Percentiles rank a stretch among this genome's conserved stretches.
Conservation (phyloP, 2,888 invertebrate species). For the Stramonita haemastoma region DNA sequence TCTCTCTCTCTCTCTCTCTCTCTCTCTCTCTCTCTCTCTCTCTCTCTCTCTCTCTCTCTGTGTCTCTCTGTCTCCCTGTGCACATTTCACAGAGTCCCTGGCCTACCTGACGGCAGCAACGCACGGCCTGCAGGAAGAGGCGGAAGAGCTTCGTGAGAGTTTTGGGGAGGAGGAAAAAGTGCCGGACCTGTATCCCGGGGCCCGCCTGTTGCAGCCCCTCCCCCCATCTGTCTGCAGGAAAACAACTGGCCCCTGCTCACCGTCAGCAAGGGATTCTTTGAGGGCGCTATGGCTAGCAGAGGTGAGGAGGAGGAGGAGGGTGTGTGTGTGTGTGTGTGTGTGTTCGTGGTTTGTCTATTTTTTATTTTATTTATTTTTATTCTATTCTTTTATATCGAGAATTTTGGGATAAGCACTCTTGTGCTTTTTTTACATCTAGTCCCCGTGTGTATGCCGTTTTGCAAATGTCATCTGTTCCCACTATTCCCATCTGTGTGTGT, state of each 20-base stretch:
- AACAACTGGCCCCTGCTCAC: constrained; percentile 98
- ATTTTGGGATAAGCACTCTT: no score
- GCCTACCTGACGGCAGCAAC: constrained; percentile 97
- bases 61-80: neutral
- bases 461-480: no score
- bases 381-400: no score
- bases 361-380: no score
- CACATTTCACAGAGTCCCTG: constrained; percentile 80
- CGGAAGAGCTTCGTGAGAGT: constrained; percentile 81
- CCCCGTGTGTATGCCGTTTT: no score
- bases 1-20: neutral
- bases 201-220: constrained; percentile 89
- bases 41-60: neutral
- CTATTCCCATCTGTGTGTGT: no score
- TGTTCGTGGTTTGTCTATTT: no score
- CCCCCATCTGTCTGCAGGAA: constrained; percentile 92
- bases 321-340: neutral
- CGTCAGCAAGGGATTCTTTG: constrained; percentile 85
- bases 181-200: constrained; percentile 87
- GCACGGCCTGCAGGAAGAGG: constrained; percentile 90
- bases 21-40: neutral
- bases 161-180: constrained; percentile 82
- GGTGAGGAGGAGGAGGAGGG: constrained; percentile 65
- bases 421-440: no score
- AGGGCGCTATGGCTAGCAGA: constrained; percentile 77